A percentile compares a stretch with the other conserved stretches of the same genome.
Evolutionary conservation across 2,113 vertebrate species (phyloP).

Genomic region (Dascyllus trimaculatus): DNA sequence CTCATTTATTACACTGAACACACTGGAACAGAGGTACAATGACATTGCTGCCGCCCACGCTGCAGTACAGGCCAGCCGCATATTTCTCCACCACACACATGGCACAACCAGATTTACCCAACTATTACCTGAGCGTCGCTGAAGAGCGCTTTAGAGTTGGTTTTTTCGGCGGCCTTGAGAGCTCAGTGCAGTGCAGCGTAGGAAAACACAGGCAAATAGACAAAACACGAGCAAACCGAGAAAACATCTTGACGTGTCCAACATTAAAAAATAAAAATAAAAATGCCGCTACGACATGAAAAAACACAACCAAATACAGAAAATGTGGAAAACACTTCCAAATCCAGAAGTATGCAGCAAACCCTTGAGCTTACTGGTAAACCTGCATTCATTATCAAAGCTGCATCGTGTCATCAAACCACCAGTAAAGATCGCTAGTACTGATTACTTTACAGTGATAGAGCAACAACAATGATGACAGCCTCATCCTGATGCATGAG

Average conservation of each 20-base stretch:
- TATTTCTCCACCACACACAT: neutral
- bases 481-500: no score
- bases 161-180: neutral
- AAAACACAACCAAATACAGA: no score
- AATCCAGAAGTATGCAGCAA: no score
- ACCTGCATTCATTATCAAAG: no score
- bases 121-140: neutral
- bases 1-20: constrained; percentile 65
- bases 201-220: neutral
- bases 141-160: neutral
- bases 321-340: no score
- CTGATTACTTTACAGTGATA: no score
- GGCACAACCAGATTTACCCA: neutral
- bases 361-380: no score
- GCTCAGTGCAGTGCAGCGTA: neutral
- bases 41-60: constrained; percentile 40
- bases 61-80: neutral
- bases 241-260: neutral
- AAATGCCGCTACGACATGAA: neutral
- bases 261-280: neutral
- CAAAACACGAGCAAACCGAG: no score
- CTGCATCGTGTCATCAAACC: no score
- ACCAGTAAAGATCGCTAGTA: no score
- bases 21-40: constrained; percentile 46
- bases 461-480: no score